phyloP scores from a whole-genome alignment of 2,113 vertebrate species.

The Vombatus ursinus region DNA sequence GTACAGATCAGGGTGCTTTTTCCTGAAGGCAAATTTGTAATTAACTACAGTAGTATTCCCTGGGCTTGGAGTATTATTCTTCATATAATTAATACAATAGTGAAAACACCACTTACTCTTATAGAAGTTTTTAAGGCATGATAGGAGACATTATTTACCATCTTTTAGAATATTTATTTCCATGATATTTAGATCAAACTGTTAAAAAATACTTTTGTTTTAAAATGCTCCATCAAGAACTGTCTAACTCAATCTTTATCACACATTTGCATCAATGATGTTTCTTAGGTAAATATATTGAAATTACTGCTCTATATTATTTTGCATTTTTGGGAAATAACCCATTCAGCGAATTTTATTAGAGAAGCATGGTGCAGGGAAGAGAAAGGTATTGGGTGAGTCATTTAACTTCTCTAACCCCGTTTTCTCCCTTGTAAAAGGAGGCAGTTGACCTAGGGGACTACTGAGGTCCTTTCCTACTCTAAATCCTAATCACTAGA shows the following conservation, averaged over 20 bases:
- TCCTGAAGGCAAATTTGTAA: constrained; percentile 58
- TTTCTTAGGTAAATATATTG: constrained; percentile 10
- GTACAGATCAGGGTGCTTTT: constrained; percentile 16
- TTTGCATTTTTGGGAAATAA: constrained; percentile 3
- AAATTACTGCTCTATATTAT: not conserved
- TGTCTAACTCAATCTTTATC: constrained; percentile 22
- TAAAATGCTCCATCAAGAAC: constrained; percentile 41
- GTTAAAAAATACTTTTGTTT: constrained; percentile 18
- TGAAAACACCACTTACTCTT: constrained; percentile 31
- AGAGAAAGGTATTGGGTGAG: not conserved
- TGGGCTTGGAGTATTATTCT: constrained; percentile 42
- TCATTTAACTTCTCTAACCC: not conserved
- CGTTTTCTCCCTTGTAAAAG: not conserved
- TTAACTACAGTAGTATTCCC: constrained; percentile 70
- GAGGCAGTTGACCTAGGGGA: not conserved
- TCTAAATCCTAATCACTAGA: not conserved
- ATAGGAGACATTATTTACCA: constrained; percentile 41
- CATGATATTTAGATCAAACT: constrained; percentile 15
- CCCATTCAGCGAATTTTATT: constrained; percentile 12
- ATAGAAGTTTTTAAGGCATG: not conserved
- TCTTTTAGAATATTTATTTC: not conserved
- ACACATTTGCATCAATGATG: not conserved
- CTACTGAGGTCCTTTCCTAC: not conserved
- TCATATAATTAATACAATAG: constrained; percentile 60
- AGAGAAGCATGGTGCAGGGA: not conserved